These are phyloP conservation scores for Bimastos eiseni DNA, from an alignment of 2,888 invertebrate genomes.

Conservation along the genomic window DNA sequence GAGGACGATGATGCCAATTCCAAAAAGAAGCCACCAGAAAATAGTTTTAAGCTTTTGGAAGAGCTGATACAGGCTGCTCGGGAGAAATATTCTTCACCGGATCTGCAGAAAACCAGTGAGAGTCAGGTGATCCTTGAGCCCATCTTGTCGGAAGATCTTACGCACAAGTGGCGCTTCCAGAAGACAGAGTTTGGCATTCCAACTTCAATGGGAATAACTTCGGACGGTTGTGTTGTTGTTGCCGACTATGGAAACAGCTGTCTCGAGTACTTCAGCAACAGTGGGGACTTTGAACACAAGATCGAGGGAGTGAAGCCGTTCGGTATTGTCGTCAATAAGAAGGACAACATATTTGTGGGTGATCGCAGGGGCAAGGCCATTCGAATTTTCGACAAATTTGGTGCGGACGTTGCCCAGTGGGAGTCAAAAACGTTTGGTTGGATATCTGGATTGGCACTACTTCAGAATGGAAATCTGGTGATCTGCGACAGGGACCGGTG, in stretches of 20 bases:
- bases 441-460: slow-evolving; percentile 38
- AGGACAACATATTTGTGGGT: slow-evolving; percentile 38
- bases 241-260: slow-evolving; percentile 38
- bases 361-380: slow-evolving; percentile 40
- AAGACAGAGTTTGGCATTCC: slow-evolving; percentile 38
- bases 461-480: slow-evolving; percentile 34
- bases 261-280: slow-evolving; percentile 34
- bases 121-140: slow-evolving; percentile 1
- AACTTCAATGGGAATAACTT: slow-evolving; percentile 36
- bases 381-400: slow-evolving; percentile 39
- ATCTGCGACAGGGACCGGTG: slow-evolving; percentile 40
- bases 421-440: slow-evolving; percentile 38
- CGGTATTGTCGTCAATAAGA: slow-evolving; percentile 29
- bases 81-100: slow-evolving; percentile 25
- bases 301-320: slow-evolving; percentile 40
- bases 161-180: slow-evolving; percentile 31
- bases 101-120: not conserved
- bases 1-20: not conserved
- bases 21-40: not conserved
- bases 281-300: slow-evolving; percentile 30
- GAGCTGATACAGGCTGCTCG: slow-evolving; percentile 28
- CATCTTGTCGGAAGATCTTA: slow-evolving; percentile 17
- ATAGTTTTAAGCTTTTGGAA: not conserved
- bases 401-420: slow-evolving; percentile 37
- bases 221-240: slow-evolving; percentile 35